These are phyloP conservation scores for Austrolebias charrua DNA, from an alignment of 2,797 vertebrate genomes.

Conservation along the genomic window DNA sequence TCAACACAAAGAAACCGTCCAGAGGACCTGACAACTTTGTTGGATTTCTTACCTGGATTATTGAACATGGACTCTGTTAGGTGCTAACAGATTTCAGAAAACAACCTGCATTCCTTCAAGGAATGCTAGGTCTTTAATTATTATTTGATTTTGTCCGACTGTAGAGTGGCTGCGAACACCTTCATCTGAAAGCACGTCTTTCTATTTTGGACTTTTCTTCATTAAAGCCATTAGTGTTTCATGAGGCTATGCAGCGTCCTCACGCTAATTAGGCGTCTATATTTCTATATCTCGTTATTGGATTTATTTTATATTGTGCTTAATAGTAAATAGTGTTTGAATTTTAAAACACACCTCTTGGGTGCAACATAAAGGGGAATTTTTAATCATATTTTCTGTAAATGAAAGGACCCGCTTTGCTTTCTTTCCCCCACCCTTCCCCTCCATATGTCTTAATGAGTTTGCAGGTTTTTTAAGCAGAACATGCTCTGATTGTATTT, in stretches of 20 bases:
- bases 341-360: conserved; percentile 85
- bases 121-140: not conserved
- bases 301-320: conserved; percentile 81
- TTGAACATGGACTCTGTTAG: no score
- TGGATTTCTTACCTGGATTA: no score
- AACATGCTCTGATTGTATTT: conserved; percentile 86
- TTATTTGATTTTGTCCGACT: not conserved
- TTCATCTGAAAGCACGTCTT: conserved; percentile 56
- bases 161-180: conserved; percentile 36
- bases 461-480: conserved; percentile 78
- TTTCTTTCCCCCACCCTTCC: conserved; percentile 23
- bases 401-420: conserved; percentile 75
- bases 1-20: no score
- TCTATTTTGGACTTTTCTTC: conserved; percentile 74
- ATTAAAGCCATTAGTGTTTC: conserved; percentile 74
- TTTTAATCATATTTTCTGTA: conserved; percentile 78
- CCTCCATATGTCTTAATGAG: conserved; percentile 78
- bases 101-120: not conserved
- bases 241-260: conserved; percentile 67
- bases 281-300: conserved; percentile 79
- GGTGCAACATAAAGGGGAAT: conserved; percentile 83
- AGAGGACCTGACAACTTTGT: no score
- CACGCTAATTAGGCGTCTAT: conserved; percentile 80
- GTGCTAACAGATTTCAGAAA: no score
- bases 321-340: conserved; percentile 83